phyloP scores from a whole-genome alignment of 2,888 invertebrate genomes.

The Pseudolycoriella hygida region DNA sequence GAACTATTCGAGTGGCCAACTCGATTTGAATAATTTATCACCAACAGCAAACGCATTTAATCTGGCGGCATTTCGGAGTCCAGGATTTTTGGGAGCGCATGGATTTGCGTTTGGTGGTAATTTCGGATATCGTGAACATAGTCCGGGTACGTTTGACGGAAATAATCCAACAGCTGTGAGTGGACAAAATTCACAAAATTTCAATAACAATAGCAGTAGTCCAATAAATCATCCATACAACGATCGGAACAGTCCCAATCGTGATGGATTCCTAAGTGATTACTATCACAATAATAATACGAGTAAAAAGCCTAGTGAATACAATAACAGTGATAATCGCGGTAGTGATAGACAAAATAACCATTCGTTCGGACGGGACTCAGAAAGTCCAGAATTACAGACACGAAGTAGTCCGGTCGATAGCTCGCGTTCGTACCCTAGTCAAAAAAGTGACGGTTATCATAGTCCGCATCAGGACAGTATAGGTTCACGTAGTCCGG shows the following conservation, averaged over 20 bases:
- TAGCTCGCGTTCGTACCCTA: conserved; percentile 21
- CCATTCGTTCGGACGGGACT: conserved; percentile 3
- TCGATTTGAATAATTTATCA: conserved; percentile 18
- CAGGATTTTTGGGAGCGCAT: conserved; percentile 15
- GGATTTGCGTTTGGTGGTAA: conserved; percentile 15
- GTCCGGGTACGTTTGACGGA: background rate
- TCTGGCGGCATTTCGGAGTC: conserved; percentile 21
- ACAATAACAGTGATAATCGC: background rate
- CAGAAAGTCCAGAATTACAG: conserved; percentile 15
- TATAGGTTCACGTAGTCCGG: conserved; percentile 18
- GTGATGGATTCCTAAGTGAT: conserved; percentile 9
- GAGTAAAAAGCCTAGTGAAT: conserved; percentile 2
- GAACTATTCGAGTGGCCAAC: conserved; percentile 7
- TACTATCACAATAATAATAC: conserved; percentile 8
- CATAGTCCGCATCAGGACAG: conserved; percentile 12
- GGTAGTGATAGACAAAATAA: conserved; percentile 5
- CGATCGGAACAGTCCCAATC: conserved; percentile 10
- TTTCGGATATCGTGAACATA: conserved; percentile 11
- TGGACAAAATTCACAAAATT: conserved; percentile 2
- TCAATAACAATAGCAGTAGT: conserved; percentile 9
- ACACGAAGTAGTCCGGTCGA: conserved; percentile 28
- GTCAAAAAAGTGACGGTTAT: conserved; percentile 25
- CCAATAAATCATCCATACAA: conserved; percentile 11
- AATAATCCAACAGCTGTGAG: background rate
- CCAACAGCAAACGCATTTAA: conserved; percentile 21